Base-by-base conservation (phyloP, 2,113 vertebrate genomes). In the Anhinga anhinga region DNA sequence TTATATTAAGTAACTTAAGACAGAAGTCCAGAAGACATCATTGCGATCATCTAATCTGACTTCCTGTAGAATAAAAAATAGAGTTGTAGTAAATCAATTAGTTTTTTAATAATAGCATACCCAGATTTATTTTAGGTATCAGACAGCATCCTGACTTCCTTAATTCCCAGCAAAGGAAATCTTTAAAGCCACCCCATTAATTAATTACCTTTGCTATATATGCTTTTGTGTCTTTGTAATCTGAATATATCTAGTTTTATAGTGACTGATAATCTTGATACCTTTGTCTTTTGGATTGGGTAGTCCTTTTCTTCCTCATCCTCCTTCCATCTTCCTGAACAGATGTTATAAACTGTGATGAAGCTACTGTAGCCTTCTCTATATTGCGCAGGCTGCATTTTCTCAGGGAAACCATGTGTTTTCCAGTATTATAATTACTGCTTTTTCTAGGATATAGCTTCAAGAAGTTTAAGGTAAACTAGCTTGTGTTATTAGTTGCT, bases 1-100 rank as follows among this genome's bases (percentile, higher is more conserved):
- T 49, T 70, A 8, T 69, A 15, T 73, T 36, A 66, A 70, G 30
- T 70, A 62, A 36, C 3, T 81, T 55, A 25, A 42, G 27, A 49
- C 30, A 15, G 13, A 81, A 78, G 40, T 81, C 42, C 21, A 45
- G 34, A n/a, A 91, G 25, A 49, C 15, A 10, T 36, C 2, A 1
- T n/a, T 66, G 61, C 0, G 0, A 11, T 85, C 19, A 58, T 38
- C 22, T 38, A 30, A 17, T 22, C 17, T 74, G n/a, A 55, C 50
- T 87, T 85, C 18, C 18, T 90, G 8, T n/a, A 62, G 77, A 85
- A 70, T 14, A 55, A 91, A 84, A 53, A 93, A 76, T 15, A 16
- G 25, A 65, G 40, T 34, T 0, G 0, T 45, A 88, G 30, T 83
- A 81, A 70, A 73, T 83, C 15, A 32, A 34, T 38, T 77, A 2